A percentile compares a stretch with the other conserved stretches of the same genome.
Conservation (phyloP, 2,888 invertebrate genomes). For the Rhamnusium bicolor region DNA sequence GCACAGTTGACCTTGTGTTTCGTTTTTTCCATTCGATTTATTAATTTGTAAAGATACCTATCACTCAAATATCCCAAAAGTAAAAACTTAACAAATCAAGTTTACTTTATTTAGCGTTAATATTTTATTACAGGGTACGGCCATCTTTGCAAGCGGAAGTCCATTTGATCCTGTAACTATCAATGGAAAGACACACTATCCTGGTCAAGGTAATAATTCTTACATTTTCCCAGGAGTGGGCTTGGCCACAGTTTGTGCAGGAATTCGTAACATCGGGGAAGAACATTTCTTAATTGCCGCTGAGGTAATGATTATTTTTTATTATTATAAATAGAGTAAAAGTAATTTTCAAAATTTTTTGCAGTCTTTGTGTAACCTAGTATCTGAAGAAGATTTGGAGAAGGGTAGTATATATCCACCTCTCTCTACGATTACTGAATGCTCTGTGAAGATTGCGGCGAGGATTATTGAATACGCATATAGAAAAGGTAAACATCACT, state of each 20-base stretch:
- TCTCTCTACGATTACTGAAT: conserved; percentile 84
- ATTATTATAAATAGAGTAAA: neutral
- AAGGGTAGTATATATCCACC: conserved; percentile 95
- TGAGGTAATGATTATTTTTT: conserved; percentile 74
- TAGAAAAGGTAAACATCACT: conserved; percentile 74
- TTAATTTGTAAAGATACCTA: too few species aligned
- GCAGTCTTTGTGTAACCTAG: conserved; percentile 86
- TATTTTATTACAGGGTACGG: conserved; percentile 79
- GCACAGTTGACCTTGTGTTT: too few species aligned
- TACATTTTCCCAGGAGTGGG: conserved; percentile 98
- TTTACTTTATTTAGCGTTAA: too few species aligned
- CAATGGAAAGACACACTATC: conserved; percentile 85
- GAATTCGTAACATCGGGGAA: conserved; percentile 91
- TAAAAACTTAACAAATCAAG: too few species aligned
- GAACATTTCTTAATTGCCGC: conserved; percentile 94
- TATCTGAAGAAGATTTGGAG: conserved; percentile 85
- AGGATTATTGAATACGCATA: conserved; percentile 89
- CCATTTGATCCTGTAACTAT: conserved; percentile 92
- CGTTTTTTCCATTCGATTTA: too few species aligned
- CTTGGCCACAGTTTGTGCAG: conserved; percentile 90
- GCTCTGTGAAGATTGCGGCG: conserved; percentile 90
- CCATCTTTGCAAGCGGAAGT: conserved; percentile 96
- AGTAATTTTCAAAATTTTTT: conserved; percentile 51
- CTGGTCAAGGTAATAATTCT: conserved; percentile 98
- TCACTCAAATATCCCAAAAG: too few species aligned